Evolutionary conservation across 2,888 invertebrate species (phyloP).

Genomic region (Tribolium freemani): DNA sequence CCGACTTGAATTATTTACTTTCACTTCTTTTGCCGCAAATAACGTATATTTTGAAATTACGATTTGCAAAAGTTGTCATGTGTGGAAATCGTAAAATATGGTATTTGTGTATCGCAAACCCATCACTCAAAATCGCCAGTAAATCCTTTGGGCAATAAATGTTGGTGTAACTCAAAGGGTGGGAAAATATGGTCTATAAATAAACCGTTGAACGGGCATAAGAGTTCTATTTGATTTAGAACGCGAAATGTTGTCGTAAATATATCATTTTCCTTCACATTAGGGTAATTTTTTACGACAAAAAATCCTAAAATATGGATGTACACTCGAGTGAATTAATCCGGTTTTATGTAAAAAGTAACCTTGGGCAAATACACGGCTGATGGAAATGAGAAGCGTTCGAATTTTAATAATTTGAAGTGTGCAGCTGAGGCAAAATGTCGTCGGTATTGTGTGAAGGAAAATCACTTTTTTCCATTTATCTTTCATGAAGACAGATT

Average conservation of each 20-base stretch:
- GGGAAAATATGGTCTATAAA: conserved; percentile 44
- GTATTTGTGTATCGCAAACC: conserved; percentile 11
- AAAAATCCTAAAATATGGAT: conserved; percentile 16
- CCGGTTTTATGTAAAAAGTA: conserved; percentile 14
- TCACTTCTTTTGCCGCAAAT: no score
- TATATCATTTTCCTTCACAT: conserved; percentile 34
- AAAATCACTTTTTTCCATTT: conserved; percentile 37
- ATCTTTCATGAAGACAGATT: conserved; percentile 38
- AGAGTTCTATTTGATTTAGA: conserved; percentile 43
- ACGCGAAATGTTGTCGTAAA: conserved; percentile 31
- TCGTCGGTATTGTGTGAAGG: conserved; percentile 8
- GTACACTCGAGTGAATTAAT: conserved; percentile 14
- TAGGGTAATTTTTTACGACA: conserved; percentile 13
- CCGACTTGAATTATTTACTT: not conserved
- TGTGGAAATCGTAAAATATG: not conserved
- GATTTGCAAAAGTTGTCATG: not conserved
- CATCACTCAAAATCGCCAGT: conserved; percentile 17
- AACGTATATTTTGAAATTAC: no score
- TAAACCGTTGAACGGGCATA: conserved; percentile 34
- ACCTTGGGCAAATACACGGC: not conserved
- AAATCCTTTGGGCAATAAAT: conserved; percentile 32
- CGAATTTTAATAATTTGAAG: conserved; percentile 22
- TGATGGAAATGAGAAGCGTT: not conserved
- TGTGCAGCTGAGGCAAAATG: not conserved
- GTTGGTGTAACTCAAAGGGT: conserved; percentile 32